phyloP scores from a whole-genome alignment of 2,113 vertebrate genomes.

The Mormoops blainvillei region DNA sequence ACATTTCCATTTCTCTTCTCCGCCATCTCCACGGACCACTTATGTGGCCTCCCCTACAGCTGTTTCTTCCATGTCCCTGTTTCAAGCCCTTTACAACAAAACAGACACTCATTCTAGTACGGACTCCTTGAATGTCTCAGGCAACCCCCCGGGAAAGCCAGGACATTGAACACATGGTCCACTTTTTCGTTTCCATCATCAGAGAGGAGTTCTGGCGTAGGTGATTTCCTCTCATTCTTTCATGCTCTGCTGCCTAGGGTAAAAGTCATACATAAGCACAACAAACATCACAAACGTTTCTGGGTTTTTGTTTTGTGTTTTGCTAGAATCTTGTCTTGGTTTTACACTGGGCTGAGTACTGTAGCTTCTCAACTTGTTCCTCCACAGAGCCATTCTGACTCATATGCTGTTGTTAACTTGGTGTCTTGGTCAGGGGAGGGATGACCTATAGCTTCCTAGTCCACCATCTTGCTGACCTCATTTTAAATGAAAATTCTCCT shows the following conservation, averaged over 20 bases:
- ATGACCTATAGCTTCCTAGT: background rate
- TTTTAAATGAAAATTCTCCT: background rate
- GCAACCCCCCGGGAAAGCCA: background rate
- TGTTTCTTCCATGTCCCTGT: background rate
- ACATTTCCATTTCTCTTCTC: background rate
- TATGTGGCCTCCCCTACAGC: background rate
- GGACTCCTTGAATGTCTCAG: background rate
- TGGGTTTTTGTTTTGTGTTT: background rate
- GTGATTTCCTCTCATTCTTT: background rate
- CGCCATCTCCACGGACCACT: background rate
- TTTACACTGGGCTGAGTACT: background rate
- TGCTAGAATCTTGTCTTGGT: background rate
- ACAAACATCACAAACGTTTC: background rate
- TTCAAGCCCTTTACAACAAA: background rate
- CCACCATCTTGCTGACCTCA: background rate
- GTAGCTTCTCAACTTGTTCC: background rate
- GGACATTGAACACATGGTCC: background rate
- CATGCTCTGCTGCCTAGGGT: background rate
- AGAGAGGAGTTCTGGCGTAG: background rate
- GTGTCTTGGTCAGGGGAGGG: background rate
- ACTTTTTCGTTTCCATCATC: background rate
- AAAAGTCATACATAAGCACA: too few relatives aligned
- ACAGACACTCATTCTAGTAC: background rate
- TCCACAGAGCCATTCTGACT: background rate
- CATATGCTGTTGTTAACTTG: background rate